Evolutionary conservation across 2,797 vertebrate genomes (phyloP).

Genomic region (Falco peregrinus): DNA sequence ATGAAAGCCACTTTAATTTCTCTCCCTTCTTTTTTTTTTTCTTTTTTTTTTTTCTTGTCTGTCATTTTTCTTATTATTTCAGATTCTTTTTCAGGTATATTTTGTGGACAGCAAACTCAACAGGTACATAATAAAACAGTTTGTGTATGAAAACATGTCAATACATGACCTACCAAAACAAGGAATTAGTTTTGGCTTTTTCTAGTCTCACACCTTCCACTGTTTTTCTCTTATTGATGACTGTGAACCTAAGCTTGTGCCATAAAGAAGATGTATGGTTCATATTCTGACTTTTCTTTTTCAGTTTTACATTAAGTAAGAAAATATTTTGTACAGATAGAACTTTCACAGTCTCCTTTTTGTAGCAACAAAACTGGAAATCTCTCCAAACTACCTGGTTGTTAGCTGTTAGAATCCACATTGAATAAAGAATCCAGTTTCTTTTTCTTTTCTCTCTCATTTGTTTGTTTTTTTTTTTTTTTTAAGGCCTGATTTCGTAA

Average conservation of each 20-base stretch:
- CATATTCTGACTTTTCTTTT: neutral
- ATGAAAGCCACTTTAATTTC: neutral
- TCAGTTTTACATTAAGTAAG: neutral
- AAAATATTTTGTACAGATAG: neutral
- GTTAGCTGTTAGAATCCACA: neutral
- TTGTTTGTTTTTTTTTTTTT: neutral
- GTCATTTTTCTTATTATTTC: neutral
- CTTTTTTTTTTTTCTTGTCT: neutral
- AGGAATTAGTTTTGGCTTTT: neutral
- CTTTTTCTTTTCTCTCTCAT: neutral
- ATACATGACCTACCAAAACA: neutral
- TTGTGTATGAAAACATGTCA: neutral
- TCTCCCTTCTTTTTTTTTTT: fast-evolving
- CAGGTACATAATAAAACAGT: neutral
- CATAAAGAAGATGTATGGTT: neutral
- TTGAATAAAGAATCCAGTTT: neutral
- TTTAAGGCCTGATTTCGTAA: neutral
- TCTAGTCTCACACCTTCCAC: neutral
- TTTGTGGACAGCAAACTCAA: neutral
- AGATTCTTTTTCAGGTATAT: neutral
- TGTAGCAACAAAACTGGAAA: neutral
- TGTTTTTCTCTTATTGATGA: neutral
- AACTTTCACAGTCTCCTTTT: neutral
- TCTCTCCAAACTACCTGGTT: neutral
- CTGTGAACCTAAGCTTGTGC: neutral